These are phyloP conservation scores for Merodon equestris DNA, from an alignment of 2,888 invertebrate genomes.

Conservation along the genomic window DNA sequence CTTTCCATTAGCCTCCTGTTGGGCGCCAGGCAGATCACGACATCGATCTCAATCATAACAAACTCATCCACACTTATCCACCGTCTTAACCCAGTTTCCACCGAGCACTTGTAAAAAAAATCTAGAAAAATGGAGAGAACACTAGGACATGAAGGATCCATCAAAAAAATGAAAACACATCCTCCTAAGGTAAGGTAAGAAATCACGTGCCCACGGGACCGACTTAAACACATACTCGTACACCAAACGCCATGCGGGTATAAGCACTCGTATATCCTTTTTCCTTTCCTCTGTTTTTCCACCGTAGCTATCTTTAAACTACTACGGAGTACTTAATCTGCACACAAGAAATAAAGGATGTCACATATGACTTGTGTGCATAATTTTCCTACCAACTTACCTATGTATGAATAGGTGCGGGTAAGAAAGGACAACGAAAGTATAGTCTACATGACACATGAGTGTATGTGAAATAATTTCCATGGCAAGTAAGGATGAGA, in stretches of 20 bases:
- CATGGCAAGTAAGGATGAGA: constrained; percentile 36
- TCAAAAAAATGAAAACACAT: constrained; percentile 39
- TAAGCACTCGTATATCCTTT: background rate
- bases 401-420: too few relatives aligned
- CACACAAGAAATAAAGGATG: constrained; percentile 41
- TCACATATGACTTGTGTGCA: constrained; percentile 58
- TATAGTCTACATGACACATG: constrained; percentile 50
- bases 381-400: constrained; percentile 42
- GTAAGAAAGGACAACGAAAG: constrained; percentile 34
- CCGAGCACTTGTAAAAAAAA: constrained; percentile 24
- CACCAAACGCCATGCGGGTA: too few relatives aligned
- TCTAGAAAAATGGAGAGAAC: constrained; percentile 37
- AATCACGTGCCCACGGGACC: constrained; percentile 60
- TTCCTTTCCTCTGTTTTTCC: too few relatives aligned
- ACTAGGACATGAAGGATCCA: constrained; percentile 34
- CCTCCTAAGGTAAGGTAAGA: constrained; percentile 52
- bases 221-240: constrained; percentile 49
- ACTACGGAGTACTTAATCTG: constrained; percentile 53
- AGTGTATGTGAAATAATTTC: constrained; percentile 62
- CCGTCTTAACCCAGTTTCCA: constrained; percentile 50
- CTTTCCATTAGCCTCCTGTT: too few relatives aligned
- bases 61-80: constrained; percentile 1
- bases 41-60: constrained; percentile 9
- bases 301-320: constrained; percentile 56
- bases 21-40: background rate